Evolutionary conservation across 1,140 invertebrate genomes (phyloP).

Genomic region (Bombus breviceps): DNA sequence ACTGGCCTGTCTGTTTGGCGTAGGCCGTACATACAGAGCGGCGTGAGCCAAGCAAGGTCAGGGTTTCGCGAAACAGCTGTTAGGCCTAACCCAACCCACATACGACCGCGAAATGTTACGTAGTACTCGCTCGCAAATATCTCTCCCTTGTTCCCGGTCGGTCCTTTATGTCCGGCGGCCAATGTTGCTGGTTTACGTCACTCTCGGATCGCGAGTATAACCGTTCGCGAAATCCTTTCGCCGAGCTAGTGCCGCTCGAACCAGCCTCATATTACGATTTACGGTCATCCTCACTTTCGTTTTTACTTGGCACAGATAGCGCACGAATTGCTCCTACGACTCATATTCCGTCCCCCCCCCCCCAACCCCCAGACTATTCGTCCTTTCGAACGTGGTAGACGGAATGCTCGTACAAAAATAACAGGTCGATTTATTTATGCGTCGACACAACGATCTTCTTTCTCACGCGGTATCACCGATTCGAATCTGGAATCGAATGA

Average conservation of each 20-base stretch:
- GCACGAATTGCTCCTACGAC: neutral
- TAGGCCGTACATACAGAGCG: constrained; percentile 57
- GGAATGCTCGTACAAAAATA: neutral
- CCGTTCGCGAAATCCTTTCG: constrained; percentile 34
- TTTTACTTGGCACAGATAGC: neutral
- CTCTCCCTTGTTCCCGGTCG: constrained; percentile 11
- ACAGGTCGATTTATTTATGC: neutral
- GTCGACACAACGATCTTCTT: neutral
- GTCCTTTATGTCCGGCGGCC: constrained; percentile 25
- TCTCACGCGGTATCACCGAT: neutral
- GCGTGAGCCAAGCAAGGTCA: constrained; percentile 65
- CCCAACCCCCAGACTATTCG: neutral
- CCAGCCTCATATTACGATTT: neutral
- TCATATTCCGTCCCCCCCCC: neutral
- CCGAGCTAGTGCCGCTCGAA: neutral
- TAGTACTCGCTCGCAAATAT: constrained; percentile 40
- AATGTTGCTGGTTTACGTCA: constrained; percentile 26
- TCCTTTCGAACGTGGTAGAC: neutral
- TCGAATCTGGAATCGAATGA: neutral
- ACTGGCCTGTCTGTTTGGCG: constrained; percentile 56
- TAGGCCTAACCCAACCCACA: constrained; percentile 63
- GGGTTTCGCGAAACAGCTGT: constrained; percentile 72
- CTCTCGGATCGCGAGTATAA: constrained; percentile 15
- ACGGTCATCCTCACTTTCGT: constrained; percentile 8
- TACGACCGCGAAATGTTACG: constrained; percentile 54